Evolutionary conservation across 2,113 vertebrate species (phyloP).

Genomic region (Perccottus glenii): DNA sequence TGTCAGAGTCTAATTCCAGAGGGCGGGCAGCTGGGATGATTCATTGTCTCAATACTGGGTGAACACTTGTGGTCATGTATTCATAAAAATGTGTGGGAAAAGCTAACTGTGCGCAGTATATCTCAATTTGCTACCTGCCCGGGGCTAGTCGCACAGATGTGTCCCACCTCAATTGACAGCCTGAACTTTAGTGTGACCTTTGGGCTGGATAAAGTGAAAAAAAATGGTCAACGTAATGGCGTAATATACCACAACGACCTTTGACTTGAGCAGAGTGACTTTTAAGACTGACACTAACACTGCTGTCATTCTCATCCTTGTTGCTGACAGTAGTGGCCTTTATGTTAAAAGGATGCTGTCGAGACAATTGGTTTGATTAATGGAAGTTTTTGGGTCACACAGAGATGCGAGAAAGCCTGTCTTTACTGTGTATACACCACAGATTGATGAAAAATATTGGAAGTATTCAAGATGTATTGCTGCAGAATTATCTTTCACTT

Average conservation of each 20-base stretch:
- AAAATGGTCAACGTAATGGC: constrained; percentile 58
- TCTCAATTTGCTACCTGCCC: constrained; percentile 59
- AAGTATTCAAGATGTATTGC: neutral
- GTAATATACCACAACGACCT: constrained; percentile 74
- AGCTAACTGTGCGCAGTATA: constrained; percentile 38
- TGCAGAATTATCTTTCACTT: constrained; percentile 26
- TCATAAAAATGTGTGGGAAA: constrained; percentile 44
- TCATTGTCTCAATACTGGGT: constrained; percentile 46
- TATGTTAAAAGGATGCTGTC: constrained; percentile 29
- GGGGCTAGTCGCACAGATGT: constrained; percentile 52
- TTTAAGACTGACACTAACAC: constrained; percentile 42
- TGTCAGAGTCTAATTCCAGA: constrained; percentile 36
- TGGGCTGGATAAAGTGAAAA: constrained; percentile 46
- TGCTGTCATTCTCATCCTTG: constrained; percentile 37
- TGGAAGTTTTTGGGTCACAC: constrained; percentile 21
- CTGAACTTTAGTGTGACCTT: constrained; percentile 68
- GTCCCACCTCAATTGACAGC: constrained; percentile 50
- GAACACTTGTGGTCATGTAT: constrained; percentile 52
- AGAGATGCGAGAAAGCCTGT: neutral
- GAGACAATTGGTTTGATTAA: constrained; percentile 23
- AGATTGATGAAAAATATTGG: neutral
- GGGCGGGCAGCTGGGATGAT: constrained; percentile 39
- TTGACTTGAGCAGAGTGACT: constrained; percentile 56
- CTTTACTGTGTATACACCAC: constrained; percentile 8
- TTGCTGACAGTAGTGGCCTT: constrained; percentile 33